Percentiles rank a stretch among this genome's conserved stretches.
Conservation (phyloP, 2,797 vertebrate genomes). For the Notolabrus celidotus region DNA sequence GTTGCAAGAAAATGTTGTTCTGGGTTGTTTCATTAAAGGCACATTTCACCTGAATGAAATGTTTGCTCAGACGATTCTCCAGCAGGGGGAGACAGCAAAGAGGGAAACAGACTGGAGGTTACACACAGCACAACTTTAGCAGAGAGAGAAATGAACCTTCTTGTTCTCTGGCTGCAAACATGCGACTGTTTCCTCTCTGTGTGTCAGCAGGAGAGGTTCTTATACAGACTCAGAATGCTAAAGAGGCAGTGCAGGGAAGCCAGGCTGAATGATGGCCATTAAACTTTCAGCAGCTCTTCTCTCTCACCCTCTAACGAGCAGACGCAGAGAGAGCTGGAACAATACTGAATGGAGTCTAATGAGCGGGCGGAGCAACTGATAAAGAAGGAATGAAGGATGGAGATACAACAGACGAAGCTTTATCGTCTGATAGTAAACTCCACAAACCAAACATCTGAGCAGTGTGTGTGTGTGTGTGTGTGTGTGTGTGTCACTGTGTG, state of each 20-base stretch:
- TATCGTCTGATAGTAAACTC: conserved; percentile 24
- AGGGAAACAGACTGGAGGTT: not conserved
- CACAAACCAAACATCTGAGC: not conserved
- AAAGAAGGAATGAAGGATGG: conserved; percentile 24
- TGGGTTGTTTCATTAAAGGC: too few species aligned
- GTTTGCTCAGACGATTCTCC: too few species aligned
- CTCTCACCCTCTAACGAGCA: conserved; percentile 30
- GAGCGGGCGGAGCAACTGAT: conserved; percentile 31
- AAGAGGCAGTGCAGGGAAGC: conserved; percentile 8
- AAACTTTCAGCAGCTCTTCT: conserved; percentile 65
- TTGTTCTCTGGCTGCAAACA: not conserved
- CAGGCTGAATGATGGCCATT: conserved; percentile 35
- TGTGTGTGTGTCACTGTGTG: too few species aligned
- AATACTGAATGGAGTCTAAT: conserved; percentile 27
- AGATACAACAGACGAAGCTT: conserved; percentile 1
- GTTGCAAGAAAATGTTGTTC: too few species aligned
- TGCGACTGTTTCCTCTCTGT: not conserved
- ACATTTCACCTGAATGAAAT: too few species aligned
- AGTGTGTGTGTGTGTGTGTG: not conserved
- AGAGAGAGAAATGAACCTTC: conserved; percentile 18
- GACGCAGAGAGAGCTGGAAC: conserved; percentile 16
- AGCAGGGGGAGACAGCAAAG: conserved; percentile 31
- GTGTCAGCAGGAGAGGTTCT: not conserved
- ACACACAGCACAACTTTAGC: conserved; percentile 6
- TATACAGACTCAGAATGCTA: too few species aligned